Base-by-base conservation (phyloP, 1,140 invertebrate genomes). In the Zaprionus capensis region DNA sequence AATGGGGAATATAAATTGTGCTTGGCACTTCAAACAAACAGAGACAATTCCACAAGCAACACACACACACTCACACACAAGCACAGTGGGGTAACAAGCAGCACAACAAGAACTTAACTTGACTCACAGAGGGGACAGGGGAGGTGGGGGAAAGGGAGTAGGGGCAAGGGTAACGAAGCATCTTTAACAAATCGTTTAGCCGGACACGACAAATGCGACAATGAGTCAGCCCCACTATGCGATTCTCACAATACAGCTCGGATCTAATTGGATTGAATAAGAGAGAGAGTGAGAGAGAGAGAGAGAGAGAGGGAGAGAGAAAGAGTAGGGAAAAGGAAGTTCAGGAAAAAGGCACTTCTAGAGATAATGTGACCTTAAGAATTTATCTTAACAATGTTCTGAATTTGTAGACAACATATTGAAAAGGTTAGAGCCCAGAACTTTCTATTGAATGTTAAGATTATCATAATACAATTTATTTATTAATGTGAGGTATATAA, bases 1-100 rank as follows among this genome's bases (percentile, higher is more conserved):
- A 49, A 68, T 44, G 74, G 61, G 57, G 82, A 75, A 81, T 84
- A 87, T 87, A 87, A 84, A 84, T 83, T 80, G 81, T 87, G 64
- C 71, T 80, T 69, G 67, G 68, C 71, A 80, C 81, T 74, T 81
- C 71, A 82, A 62, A 73, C 51, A 57, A 58, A 59, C 70, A 78
- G 22, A 62, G 62, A 71, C 68, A 71, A 63, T 70, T 56, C 14
- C 53, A 64, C 67, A 75, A 58, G 24, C 26, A n/a, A 59, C 55
- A 56, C 72, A 20, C 41, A 38, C 41, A 20, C 36, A 44, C 34
- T 6, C 38, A 28, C n/a, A n/a, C 59, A 20, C 7, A 31, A 28
- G 7, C 31, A 36, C 31, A 11, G 46, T 9, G 28, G 20, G 20
- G 24, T 4, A 20, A 53, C 44, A 63, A 63, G 44, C 41, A 62